Percentiles rank a stretch among this genome's conserved stretches.
phyloP scores from a whole-genome alignment of 1,140 invertebrate genomes.

The Nasonia giraulti region DNA sequence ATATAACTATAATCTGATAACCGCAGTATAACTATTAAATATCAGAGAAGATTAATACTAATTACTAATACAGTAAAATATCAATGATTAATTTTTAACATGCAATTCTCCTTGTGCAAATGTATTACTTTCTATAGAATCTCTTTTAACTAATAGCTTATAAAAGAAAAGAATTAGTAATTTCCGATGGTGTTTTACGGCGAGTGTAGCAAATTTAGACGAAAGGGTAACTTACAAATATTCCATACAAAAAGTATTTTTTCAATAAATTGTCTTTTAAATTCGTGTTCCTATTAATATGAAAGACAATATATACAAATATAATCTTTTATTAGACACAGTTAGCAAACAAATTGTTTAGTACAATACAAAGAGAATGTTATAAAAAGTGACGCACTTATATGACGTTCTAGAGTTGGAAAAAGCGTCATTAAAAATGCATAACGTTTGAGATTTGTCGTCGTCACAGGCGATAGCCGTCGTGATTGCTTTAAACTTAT shows the following conservation, averaged over 20 bases:
- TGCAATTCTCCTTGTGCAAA: background rate
- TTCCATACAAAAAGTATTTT: background rate
- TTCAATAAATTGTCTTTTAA: background rate
- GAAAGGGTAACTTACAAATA: background rate
- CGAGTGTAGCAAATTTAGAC: background rate
- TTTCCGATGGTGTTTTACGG: background rate
- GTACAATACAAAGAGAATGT: background rate
- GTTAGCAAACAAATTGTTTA: background rate
- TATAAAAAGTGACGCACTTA: slow-evolving; percentile 11
- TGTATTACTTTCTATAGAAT: background rate
- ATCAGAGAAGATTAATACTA: background rate
- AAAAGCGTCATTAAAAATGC: slow-evolving; percentile 25
- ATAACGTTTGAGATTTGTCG: slow-evolving; percentile 5
- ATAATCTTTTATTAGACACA: background rate
- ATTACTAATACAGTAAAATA: background rate
- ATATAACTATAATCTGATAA: background rate
- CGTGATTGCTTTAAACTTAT: slow-evolving; percentile 12
- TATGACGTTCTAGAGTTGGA: slow-evolving; percentile 1
- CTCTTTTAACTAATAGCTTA: background rate
- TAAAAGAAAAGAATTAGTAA: background rate
- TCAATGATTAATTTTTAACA: background rate
- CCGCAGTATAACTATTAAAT: background rate
- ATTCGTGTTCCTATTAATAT: background rate
- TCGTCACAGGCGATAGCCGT: background rate
- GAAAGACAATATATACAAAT: background rate